phyloP scores from a whole-genome alignment of 1,140 invertebrate genomes.

The Bombus cullumanus region DNA sequence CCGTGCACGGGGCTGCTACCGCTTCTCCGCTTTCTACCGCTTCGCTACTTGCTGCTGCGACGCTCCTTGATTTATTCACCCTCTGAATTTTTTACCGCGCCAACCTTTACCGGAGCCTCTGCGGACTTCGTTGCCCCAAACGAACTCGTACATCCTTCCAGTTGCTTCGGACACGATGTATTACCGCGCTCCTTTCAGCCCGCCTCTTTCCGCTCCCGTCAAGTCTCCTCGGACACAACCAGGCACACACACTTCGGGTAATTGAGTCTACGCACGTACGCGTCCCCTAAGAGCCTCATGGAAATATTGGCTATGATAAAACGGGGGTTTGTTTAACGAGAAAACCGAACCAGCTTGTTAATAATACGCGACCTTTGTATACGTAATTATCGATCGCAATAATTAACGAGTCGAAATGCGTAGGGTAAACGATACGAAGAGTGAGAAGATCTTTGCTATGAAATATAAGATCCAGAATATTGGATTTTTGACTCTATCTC shows the following conservation, averaged over 20 bases:
- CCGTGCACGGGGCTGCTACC: background rate
- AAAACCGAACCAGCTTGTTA: background rate
- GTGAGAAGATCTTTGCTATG: background rate
- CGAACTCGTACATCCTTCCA: conserved; percentile 55
- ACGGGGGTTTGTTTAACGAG: background rate
- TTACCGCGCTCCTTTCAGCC: conserved; percentile 20
- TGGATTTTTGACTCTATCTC: too few relatives aligned
- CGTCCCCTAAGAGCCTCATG: conserved; percentile 9
- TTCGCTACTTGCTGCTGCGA: conserved; percentile 53
- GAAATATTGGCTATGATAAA: background rate
- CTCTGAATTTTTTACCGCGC: conserved; percentile 76
- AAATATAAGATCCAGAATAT: background rate
- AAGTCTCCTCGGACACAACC: conserved; percentile 24
- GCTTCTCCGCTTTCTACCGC: background rate
- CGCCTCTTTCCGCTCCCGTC: conserved; percentile 7
- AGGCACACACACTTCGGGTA: conserved; percentile 27
- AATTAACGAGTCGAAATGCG: background rate
- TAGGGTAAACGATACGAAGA: too few relatives aligned
- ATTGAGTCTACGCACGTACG: conserved; percentile 32
- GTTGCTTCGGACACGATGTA: conserved; percentile 49
- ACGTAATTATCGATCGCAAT: background rate
- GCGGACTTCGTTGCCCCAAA: conserved; percentile 57
- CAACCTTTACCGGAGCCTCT: conserved; percentile 59
- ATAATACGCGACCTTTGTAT: background rate
- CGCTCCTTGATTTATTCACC: conserved; percentile 79